Conservation (phyloP, 2,888 invertebrate species). For the Troglohyphantes excavatus region DNA sequence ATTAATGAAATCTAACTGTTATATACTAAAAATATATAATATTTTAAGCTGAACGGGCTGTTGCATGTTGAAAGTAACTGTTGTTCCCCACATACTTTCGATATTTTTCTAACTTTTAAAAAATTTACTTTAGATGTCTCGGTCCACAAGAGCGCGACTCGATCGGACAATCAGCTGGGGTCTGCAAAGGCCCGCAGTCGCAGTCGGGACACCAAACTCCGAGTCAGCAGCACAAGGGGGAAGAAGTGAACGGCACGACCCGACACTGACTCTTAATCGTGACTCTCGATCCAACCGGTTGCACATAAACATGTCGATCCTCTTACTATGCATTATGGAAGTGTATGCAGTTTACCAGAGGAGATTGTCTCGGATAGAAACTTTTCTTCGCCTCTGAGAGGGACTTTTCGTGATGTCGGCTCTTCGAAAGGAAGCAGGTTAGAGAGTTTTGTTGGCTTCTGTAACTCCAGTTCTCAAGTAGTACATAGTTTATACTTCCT, state of each 20-base stretch:
- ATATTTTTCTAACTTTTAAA: too few relatives aligned
- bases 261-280: constrained; percentile 26
- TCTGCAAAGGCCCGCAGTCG: constrained; percentile 71
- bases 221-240: constrained; percentile 58
- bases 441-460: constrained; percentile 64
- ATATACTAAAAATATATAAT: too few relatives aligned
- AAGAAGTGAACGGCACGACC: constrained; percentile 58
- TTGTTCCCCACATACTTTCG: too few relatives aligned
- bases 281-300: constrained; percentile 41
- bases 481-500: constrained; percentile 75
- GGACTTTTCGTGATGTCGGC: constrained; percentile 41
- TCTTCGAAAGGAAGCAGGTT: constrained; percentile 31
- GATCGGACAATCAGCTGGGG: constrained; percentile 66
- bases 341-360: constrained; percentile 43
- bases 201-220: constrained; percentile 52
- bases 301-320: constrained; percentile 35
- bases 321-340: constrained; percentile 51
- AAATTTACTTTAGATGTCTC: constrained; percentile 70
- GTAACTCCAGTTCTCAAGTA: constrained; percentile 77
- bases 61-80: too few relatives aligned
- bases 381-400: constrained; percentile 34
- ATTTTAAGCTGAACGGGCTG: too few relatives aligned
- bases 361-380: constrained; percentile 38
- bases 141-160: constrained; percentile 68
- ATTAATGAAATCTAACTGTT: too few relatives aligned